These are phyloP conservation scores for Pseudococcus viburni DNA, from an alignment of 2,888 invertebrate genomes.

Conservation along the genomic window DNA sequence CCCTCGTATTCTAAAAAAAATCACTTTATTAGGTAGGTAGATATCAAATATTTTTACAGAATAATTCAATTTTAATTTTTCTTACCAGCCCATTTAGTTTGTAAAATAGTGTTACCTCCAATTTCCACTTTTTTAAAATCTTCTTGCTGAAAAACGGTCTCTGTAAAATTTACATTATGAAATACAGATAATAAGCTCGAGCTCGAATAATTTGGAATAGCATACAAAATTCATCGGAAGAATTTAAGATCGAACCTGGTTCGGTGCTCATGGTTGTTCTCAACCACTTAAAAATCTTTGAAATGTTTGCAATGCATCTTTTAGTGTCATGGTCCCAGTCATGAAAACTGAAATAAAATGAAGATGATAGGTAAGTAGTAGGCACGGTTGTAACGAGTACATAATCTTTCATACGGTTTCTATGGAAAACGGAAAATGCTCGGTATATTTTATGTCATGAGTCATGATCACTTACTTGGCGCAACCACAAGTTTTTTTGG, in stretches of 20 bases:
- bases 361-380: no score
- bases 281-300: conserved; percentile 47
- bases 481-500: conserved; percentile 12
- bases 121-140: background rate
- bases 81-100: conserved; percentile 40
- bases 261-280: conserved; percentile 23
- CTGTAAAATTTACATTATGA: background rate
- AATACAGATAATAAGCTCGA: no score
- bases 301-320: conserved; percentile 48
- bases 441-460: background rate
- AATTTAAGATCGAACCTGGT: conserved; percentile 7
- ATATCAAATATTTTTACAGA: background rate
- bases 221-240: no score
- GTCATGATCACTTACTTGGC: conserved; percentile 15
- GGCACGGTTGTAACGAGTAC: no score
- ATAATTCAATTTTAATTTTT: background rate
- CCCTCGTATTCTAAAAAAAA: conserved; percentile 38
- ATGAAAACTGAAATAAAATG: conserved; percentile 51
- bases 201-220: no score
- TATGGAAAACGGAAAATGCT: background rate
- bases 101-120: conserved; percentile 13
- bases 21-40: background rate
- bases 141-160: conserved; percentile 14
- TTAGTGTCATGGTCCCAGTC: background rate
- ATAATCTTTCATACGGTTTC: background rate